Conservation (phyloP, 2,113 vertebrate genomes). For the Eclectus roratus region DNA sequence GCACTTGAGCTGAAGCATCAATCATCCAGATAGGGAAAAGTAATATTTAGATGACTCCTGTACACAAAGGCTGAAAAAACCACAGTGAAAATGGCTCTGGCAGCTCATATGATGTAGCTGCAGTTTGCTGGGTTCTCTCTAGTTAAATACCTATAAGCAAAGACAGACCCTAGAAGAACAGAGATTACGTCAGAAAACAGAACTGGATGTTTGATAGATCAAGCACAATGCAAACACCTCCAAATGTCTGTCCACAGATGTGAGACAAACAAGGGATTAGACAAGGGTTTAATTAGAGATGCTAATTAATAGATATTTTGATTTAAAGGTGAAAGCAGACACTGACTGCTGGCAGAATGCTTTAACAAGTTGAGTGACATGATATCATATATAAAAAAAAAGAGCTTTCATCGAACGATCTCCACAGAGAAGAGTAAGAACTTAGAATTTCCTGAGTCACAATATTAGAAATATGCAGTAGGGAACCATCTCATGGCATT, state of each 20-base stretch:
- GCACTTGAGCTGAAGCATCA: constrained; percentile 47
- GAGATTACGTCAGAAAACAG: not conserved
- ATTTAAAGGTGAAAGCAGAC: not conserved
- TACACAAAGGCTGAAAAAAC: constrained; percentile 9
- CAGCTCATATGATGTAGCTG: fast-evolving
- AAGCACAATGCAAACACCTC: not conserved
- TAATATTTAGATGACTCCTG: constrained; percentile 45
- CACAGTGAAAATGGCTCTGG: not conserved
- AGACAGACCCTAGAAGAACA: not conserved
- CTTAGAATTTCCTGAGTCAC: not conserved
- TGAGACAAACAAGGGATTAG: not conserved
- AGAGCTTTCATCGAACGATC: not conserved
- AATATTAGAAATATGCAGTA: not conserved
- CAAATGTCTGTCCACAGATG: not conserved
- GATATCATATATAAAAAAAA: not conserved
- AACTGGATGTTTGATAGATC: not conserved
- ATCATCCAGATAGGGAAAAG: not conserved
- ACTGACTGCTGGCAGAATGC: not conserved
- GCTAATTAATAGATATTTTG: not conserved
- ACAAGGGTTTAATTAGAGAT: not conserved
- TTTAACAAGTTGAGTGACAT: not conserved
- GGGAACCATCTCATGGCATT: not conserved
- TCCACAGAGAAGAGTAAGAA: not conserved
- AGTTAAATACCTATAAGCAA: not conserved
- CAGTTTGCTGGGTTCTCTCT: not conserved